These are phyloP conservation scores for Iselma pallidipennis DNA, from an alignment of 2,888 invertebrate genomes.

Conservation along the genomic window DNA sequence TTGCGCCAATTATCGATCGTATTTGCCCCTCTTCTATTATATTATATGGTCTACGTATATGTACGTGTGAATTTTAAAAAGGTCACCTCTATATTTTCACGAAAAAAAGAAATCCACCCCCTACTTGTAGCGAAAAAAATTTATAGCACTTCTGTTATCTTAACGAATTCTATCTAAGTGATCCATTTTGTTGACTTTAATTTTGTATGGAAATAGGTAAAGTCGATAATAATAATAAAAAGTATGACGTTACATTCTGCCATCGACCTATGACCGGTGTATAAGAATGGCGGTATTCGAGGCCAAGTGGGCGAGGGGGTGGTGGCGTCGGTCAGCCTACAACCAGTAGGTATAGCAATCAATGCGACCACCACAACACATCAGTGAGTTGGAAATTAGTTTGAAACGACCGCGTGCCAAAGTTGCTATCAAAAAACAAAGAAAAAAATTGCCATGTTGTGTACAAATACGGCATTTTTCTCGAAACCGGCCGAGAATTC, in stretches of 20 bases:
- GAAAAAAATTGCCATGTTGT: conserved; percentile 14
- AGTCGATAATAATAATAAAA: conserved; percentile 19
- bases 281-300: conserved; percentile 10
- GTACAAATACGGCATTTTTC: conserved; percentile 19
- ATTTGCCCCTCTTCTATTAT: neutral
- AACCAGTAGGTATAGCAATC: conserved; percentile 33
- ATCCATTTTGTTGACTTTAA: neutral
- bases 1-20: conserved; percentile 19
- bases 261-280: conserved; percentile 26
- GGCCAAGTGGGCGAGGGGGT: conserved; percentile 14
- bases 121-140: conserved; percentile 1
- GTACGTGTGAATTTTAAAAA: conserved; percentile 16
- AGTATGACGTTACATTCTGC: conserved; percentile 21
- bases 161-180: conserved; percentile 1
- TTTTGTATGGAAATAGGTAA: neutral
- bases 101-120: conserved; percentile 11
- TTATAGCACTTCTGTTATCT: neutral
- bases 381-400: conserved; percentile 11
- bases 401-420: conserved; percentile 12
- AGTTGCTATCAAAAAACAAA: neutral
- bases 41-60: too few relatives aligned
- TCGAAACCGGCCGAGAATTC: conserved; percentile 2
- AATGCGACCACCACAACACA: conserved; percentile 33
- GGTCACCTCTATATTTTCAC: conserved; percentile 6
- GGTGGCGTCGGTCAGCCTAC: conserved; percentile 36